A percentile compares a stretch with the other conserved stretches of the same genome.
phyloP scores from a whole-genome alignment of 1,140 invertebrate species.

The Penaeus indicus region DNA sequence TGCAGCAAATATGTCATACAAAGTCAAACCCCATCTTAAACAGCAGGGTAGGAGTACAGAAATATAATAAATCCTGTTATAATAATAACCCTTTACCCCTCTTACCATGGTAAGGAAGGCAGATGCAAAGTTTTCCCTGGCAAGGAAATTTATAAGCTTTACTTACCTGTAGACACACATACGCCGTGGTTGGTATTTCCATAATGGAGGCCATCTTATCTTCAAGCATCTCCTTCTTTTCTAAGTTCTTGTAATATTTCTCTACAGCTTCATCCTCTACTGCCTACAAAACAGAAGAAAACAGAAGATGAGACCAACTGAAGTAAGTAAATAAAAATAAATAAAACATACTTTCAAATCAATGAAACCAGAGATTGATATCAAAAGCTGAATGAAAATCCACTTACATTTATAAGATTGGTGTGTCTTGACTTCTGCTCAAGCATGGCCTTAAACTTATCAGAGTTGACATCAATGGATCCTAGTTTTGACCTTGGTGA shows the following conservation, averaged over 20 bases:
- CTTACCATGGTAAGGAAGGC: background rate
- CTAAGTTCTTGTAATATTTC: slow-evolving; percentile 89
- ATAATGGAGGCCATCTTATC: slow-evolving; percentile 90
- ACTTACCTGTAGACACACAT: slow-evolving; percentile 81
- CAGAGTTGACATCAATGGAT: slow-evolving; percentile 57
- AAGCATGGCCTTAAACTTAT: slow-evolving; percentile 63
- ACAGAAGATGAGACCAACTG: background rate
- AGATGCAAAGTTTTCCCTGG: background rate
- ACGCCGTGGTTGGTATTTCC: slow-evolving; percentile 88
- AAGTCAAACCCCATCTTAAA: too few species aligned
- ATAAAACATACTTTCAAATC: background rate
- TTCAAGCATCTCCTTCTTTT: slow-evolving; percentile 91
- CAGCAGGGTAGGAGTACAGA: too few species aligned
- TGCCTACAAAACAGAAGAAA: slow-evolving; percentile 14
- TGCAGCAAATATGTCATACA: too few species aligned
- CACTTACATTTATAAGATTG: slow-evolving; percentile 61
- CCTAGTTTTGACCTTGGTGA: slow-evolving; percentile 32
- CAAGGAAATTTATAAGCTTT: background rate
- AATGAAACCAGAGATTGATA: background rate
- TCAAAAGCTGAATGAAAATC: too few species aligned
- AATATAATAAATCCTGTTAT: too few species aligned
- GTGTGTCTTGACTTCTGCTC: slow-evolving; percentile 62
- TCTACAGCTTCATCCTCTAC: slow-evolving; percentile 78
- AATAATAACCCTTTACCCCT: too few species aligned
- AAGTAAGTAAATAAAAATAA: background rate